These are phyloP conservation scores for Periophthalmodon schlosseri DNA, from an alignment of 2,113 vertebrate species.

Conservation along the genomic window DNA sequence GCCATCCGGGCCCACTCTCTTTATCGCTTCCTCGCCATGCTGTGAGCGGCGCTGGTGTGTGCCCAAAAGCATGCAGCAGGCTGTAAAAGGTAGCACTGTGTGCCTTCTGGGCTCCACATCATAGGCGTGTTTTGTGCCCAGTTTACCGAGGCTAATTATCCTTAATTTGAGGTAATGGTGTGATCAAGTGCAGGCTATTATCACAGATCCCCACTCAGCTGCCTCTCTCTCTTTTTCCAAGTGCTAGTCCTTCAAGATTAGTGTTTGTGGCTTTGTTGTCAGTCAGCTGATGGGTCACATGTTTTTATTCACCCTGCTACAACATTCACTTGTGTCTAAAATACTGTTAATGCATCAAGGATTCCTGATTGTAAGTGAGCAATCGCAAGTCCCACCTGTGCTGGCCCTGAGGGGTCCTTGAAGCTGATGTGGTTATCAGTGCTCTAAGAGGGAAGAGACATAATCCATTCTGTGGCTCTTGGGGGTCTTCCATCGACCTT, in stretches of 20 bases:
- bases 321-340: slow-evolving; percentile 50
- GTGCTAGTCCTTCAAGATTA: slow-evolving; percentile 67
- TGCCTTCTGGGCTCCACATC: slow-evolving; percentile 78
- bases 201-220: slow-evolving; percentile 71
- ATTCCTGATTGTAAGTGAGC: slow-evolving; percentile 63
- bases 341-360: slow-evolving; percentile 71
- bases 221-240: slow-evolving; percentile 44
- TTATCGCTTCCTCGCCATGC: slow-evolving; percentile 69
- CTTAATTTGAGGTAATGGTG: slow-evolving; percentile 78
- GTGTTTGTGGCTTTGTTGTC: slow-evolving; percentile 55
- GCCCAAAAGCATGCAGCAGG: slow-evolving; percentile 74
- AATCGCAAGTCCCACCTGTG: slow-evolving; percentile 66
- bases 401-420: slow-evolving; percentile 68
- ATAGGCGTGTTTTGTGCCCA: slow-evolving; percentile 75
- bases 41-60: slow-evolving; percentile 68
- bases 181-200: slow-evolving; percentile 77
- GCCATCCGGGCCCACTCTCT: slow-evolving; percentile 67
- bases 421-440: slow-evolving; percentile 76
- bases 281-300: slow-evolving; percentile 62
- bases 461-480: slow-evolving; percentile 73
- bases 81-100: slow-evolving; percentile 76
- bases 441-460: slow-evolving; percentile 71
- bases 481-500: slow-evolving; percentile 74
- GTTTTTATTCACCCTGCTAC: slow-evolving; percentile 49
- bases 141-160: slow-evolving; percentile 79